Conservation (phyloP, 2,888 invertebrate species). For the Stenchaetothrips biformis region DNA sequence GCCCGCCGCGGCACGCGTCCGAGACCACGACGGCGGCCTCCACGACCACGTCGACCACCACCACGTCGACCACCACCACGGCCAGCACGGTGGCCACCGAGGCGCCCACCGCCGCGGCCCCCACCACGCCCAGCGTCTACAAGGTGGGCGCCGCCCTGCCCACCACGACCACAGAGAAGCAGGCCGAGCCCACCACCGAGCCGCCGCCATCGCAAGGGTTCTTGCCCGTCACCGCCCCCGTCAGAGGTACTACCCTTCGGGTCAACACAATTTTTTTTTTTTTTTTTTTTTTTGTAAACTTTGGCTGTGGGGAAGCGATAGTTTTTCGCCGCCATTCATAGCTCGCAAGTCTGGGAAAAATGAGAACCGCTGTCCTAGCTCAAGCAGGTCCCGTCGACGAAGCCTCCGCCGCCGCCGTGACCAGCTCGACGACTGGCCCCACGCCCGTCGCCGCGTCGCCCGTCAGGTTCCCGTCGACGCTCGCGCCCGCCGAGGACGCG, state of each 20-base stretch:
- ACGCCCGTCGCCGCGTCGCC: background rate
- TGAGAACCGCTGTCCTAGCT: too few relatives aligned
- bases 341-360: too few relatives aligned
- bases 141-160: constrained; percentile 7
- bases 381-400: too few relatives aligned
- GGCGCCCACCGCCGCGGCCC: background rate
- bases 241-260: background rate
- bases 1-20: constrained; percentile 45
- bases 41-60: background rate
- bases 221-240: background rate
- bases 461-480: background rate
- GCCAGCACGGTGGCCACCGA: background rate
- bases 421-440: background rate
- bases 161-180: background rate
- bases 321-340: too few relatives aligned
- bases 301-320: too few relatives aligned
- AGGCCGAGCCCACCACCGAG: background rate
- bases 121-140: background rate
- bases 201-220: background rate
- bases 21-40: background rate
- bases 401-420: too few relatives aligned
- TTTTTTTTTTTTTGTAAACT: background rate
- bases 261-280: background rate
- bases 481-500: background rate
- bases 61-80: background rate